phyloP scores from a whole-genome alignment of 2,888 invertebrate species.

The Priocnemis perturbator region DNA sequence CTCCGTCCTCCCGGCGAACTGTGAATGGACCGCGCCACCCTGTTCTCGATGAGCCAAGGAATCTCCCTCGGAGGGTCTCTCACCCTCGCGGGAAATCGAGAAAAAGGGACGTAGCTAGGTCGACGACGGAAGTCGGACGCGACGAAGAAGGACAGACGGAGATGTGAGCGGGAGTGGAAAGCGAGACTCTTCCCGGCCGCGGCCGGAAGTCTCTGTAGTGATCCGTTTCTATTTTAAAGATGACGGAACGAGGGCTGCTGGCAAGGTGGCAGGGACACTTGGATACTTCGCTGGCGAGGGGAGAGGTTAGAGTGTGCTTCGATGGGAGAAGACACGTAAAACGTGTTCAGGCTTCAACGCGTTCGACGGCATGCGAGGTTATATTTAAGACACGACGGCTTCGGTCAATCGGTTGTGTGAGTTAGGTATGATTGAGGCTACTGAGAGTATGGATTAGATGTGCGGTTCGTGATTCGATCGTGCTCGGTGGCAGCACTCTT shows the following conservation, averaged over 20 bases:
- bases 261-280: slow-evolving; percentile 5
- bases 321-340: not conserved
- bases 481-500: too few species aligned
- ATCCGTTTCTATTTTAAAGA: slow-evolving; percentile 52
- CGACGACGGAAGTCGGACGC: not conserved
- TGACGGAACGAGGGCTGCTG: slow-evolving; percentile 21
- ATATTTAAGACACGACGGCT: too few species aligned
- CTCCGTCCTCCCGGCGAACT: not conserved
- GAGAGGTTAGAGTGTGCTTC: not conserved
- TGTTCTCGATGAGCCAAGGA: slow-evolving; percentile 1
- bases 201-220: slow-evolving; percentile 45
- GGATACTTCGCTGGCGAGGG: not conserved
- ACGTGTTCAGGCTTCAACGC: too few species aligned
- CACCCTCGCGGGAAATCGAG: slow-evolving; percentile 46
- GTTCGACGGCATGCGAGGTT: too few species aligned
- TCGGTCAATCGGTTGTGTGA: too few species aligned
- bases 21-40: not conserved
- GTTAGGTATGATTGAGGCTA: too few species aligned
- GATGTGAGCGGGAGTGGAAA: too few species aligned
- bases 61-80: slow-evolving; percentile 10
- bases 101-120: slow-evolving; percentile 17
- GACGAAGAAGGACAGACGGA: not conserved
- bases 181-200: slow-evolving; percentile 32
- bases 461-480: too few species aligned
- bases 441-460: too few species aligned